Evolutionary conservation across 2,113 vertebrate genomes (phyloP), one percentile per base, ranked within the genome.

Genomic region (Delphinapterus leucas): DNA sequence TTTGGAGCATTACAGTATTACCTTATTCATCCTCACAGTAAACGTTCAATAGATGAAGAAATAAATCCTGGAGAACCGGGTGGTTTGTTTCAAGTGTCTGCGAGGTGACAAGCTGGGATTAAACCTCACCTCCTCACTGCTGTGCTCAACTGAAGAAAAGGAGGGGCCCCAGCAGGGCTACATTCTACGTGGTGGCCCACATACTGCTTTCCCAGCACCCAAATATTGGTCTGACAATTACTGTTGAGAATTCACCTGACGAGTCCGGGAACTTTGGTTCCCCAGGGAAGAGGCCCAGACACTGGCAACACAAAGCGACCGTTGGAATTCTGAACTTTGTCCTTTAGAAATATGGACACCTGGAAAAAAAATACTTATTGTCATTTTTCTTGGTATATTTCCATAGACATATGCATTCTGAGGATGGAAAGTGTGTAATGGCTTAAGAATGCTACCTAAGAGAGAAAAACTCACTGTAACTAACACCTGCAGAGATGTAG

Each of bases 301-400:
- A 98, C 99, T 0, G 99, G 99, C 93, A 99, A 99, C 92, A 99
- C 99, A 68, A 99, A 99, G 79, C 99, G 99, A 1, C 99, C 99
- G 0, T 99, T 99, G 0, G 99, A 99, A 97, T 99, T 99, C 76
- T 99, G 99, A 38, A 99, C 99, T 99, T 99, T 99, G 65, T 99
- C 99, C 98, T 99, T 99, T 67, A 99, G 99, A 96, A 99, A 99
- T 98, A 99, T 99, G 77, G 99, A 99, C 55, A 99, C 99, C 99
- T 99, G 97, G 85, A 87, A 95, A 97, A 36, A 81, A 79, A 77
- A 73, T 12, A 86, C 3, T 77, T n/a, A n/a, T 2, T 26, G 44
- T 94, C n/a, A 96, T 90, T 94, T 90, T 93, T 77, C 71, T 80
- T 44, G 86, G 33, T 61, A 49, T 47, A 31, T 47, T 86, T 91